Base-by-base conservation (phyloP, 53 echinoderm and acorn worm species). In the Holothuria scabra region DNA sequence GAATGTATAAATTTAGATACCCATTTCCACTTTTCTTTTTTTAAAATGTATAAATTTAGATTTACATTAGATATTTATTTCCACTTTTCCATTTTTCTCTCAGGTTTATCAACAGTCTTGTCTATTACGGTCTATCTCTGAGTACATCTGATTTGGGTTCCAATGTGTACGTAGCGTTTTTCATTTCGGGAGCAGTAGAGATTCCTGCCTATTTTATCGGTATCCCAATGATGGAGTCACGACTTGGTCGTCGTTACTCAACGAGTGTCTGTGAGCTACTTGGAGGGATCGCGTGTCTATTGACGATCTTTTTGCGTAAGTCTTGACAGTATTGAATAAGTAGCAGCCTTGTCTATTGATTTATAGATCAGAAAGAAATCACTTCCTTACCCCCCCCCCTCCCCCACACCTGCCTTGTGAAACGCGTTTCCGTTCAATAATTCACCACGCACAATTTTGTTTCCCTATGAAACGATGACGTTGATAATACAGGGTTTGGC, bases 241-340 rank as follows among this genome's bases (percentile, higher is more conserved):
- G 71, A 46, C 68, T 89, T 31, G 89, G 89, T 2, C 68, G 89
- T 21, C 46, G 66, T 32, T 80, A 69, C 69, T 78, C 76, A 18
- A 87, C 56, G 9, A 79, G 67, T 26, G 24, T 84, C 28, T 87
- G 61, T 37, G 87, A 88, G 59, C 59, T 95, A 7, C 76, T 93
- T 52, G 93, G 91, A 3, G 95, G 93, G 18, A 81, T 87, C 0
- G 85, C 93, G 13, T 93, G 93, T 75, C 49, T 95, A 21, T 29
- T 79, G 22, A 95, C 95, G 13, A 88, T 88, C 34, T 88, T 90
- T 41, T 81, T 93, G 29, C 80, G 95, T 95, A 86, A 80, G 92
- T 90, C 2, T 13, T 28, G 19, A 12, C 12, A 59, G 1, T 48
- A 48, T 48, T 48, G 3, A 1, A 48, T 48, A 8, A 48, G 48